Base-by-base conservation (phyloP, 2,797 vertebrate genomes). In the Sebastes itinus region DNA sequence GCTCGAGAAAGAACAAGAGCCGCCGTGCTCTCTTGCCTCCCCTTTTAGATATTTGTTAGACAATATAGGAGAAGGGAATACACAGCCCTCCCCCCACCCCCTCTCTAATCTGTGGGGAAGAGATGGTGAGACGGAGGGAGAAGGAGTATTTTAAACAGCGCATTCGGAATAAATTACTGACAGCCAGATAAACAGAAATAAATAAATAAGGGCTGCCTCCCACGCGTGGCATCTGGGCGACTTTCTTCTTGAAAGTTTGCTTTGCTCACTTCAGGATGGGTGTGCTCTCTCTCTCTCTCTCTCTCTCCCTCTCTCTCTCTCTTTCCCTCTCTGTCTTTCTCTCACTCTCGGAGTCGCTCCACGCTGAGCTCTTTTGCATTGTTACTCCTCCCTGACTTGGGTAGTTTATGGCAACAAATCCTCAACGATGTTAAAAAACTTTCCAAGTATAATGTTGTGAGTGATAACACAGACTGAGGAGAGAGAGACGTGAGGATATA, bases 191-290 rank as follows among this genome's bases (percentile, higher is more conserved):
- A 95, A 94, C 93, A 95, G 92, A 94, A 95, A 95, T 94, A 94
- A 95, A 96, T 94, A 95, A 95, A 95, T 94, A 95, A 95, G 83
- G 83, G 91, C 78, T 86, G 88, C 93, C 95, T 95, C 95, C 95
- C 93, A 95, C 95, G 89, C 92, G 54, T 89, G 91, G 89, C 90
- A 93, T 92, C 93, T 91, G 85, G 89, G 88, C 70, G 81, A 93
- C 94, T 94, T 95, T 94, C 90, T 94, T 94, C 92, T 94, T 93
- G 92, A 94, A 95, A 94, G 94, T 96, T 95, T 93, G 86, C 94
- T 95, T 91, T 95, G 93, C 95, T 94, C 85, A 87, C 88, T 91
- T 95, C 91, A 92, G 86, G 89, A 92, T 90, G 85, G 85, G 83
- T 84, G 87, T 87, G 81, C 70, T 72, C 84, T 32, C 71, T 76